phyloP scores from a whole-genome alignment of 2,888 invertebrate species.

The Pyrocoelia pectoralis region DNA sequence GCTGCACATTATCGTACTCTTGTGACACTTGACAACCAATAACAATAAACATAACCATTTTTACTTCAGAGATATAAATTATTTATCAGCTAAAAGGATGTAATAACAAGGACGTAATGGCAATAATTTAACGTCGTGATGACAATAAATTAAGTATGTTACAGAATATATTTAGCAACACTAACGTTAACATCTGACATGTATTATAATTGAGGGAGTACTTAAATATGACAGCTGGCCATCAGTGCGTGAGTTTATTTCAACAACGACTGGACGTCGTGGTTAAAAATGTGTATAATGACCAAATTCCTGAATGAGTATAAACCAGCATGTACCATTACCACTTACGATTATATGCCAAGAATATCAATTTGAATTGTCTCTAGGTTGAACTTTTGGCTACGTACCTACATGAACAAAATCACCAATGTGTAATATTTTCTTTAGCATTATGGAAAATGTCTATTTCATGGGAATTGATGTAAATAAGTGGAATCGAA shows the following conservation, averaged over 20 bases:
- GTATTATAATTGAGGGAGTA: slow-evolving; percentile 45
- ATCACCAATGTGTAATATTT: no score
- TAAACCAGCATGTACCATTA: no score
- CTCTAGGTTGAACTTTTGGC: no score
- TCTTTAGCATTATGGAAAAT: no score
- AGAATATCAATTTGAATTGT: no score
- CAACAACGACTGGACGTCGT: neutral
- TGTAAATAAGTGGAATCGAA: no score
- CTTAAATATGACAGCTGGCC: neutral
- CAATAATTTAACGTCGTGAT: slow-evolving; percentile 54
- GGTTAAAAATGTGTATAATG: no score
- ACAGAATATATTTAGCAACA: slow-evolving; percentile 57
- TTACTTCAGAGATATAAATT: slow-evolving; percentile 55
- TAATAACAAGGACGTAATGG: slow-evolving; percentile 55
- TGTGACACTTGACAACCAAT: slow-evolving; percentile 56
- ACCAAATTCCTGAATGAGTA: no score
- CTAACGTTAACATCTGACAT: slow-evolving; percentile 57
- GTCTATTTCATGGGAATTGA: no score
- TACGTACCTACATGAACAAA: no score
- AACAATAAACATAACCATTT: slow-evolving; percentile 57
- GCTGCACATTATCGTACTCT: slow-evolving; percentile 50
- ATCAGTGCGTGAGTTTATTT: neutral
- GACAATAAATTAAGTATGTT: slow-evolving; percentile 54
- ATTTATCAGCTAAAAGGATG: slow-evolving; percentile 55
- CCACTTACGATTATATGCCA: no score